Percentiles rank a stretch among this genome's conserved stretches.
These are phyloP conservation scores for Callipepla californica DNA, from an alignment of 2,113 vertebrate genomes.

Conservation along the genomic window DNA sequence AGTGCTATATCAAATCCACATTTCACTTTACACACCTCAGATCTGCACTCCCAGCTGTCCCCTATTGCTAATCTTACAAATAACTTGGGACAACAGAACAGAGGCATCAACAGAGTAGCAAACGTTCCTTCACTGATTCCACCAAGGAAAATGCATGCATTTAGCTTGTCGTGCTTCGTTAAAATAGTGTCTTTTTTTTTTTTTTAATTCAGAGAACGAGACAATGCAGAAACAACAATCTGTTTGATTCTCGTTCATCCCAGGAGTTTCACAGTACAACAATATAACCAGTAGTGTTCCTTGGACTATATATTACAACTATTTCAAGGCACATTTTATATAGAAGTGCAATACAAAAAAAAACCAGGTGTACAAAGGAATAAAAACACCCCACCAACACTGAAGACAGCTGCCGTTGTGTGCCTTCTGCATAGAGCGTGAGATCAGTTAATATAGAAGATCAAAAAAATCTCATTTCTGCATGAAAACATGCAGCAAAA, in stretches of 20 bases:
- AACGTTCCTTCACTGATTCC: conserved; percentile 71
- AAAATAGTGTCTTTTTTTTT: conserved; percentile 39
- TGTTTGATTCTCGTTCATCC: conserved; percentile 70
- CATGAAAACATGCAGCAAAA: conserved; percentile 61
- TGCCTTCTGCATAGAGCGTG: conserved; percentile 67
- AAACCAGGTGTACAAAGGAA: conserved; percentile 73
- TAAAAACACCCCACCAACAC: conserved; percentile 77
- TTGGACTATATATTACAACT: conserved; percentile 78
- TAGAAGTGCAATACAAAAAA: conserved; percentile 78
- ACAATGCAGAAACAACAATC: conserved; percentile 54
- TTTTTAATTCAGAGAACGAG: conserved; percentile 60
- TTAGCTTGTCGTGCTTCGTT: conserved; percentile 25
- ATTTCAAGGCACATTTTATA: conserved; percentile 83
- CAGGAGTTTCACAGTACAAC: conserved; percentile 73
- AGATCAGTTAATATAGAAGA: conserved; percentile 57
- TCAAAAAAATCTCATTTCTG: conserved; percentile 56
- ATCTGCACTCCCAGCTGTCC: conserved; percentile 59
- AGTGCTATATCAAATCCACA: conserved; percentile 63
- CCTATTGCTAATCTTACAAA: conserved; percentile 43
- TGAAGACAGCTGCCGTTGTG: conserved; percentile 72
- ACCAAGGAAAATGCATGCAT: conserved; percentile 66
- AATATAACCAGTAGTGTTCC: conserved; percentile 74
- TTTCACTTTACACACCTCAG: conserved; percentile 68
- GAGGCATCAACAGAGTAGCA: conserved; percentile 51
- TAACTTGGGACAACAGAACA: conserved; percentile 71